Percentiles rank a stretch among this genome's conserved stretches.
phyloP scores from a whole-genome alignment of 1,140 invertebrate genomes.

The Heliconius hermathena region DNA sequence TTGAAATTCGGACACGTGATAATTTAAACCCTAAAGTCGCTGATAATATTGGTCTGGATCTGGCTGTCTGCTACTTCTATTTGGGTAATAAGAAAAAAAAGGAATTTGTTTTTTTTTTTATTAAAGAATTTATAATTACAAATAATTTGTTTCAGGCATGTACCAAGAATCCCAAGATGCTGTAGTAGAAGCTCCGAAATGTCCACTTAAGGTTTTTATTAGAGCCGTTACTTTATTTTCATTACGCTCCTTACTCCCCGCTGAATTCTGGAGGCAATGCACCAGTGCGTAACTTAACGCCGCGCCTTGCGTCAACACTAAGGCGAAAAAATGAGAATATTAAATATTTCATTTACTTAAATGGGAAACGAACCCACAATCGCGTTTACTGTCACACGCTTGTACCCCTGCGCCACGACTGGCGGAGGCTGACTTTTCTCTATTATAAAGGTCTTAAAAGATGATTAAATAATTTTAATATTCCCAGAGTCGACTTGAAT shows the following conservation, averaged over 20 bases:
- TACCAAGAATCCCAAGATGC: slow-evolving; percentile 86
- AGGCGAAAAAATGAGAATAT: too few species aligned
- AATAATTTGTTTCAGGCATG: slow-evolving; percentile 75
- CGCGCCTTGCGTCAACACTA: too few species aligned
- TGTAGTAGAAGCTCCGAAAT: slow-evolving; percentile 83
- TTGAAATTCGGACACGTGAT: slow-evolving; percentile 70
- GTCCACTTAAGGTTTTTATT: slow-evolving; percentile 83
- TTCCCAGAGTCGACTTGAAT: slow-evolving; percentile 87
- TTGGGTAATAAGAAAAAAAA: slow-evolving; percentile 85
- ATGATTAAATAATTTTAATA: neutral
- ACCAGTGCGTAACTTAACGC: too few species aligned
- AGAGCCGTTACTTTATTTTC: too few species aligned
- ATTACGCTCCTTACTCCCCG: too few species aligned
- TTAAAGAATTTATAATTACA: neutral
- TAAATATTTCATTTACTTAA: too few species aligned
- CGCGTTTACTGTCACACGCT: too few species aligned
- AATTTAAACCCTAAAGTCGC: slow-evolving; percentile 69
- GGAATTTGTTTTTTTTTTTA: neutral
- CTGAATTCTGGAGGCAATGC: too few species aligned
- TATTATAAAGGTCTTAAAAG: too few species aligned
- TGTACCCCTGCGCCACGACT: too few species aligned
- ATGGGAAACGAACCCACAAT: too few species aligned
- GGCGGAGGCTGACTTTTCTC: too few species aligned
- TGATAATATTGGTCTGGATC: slow-evolving; percentile 86
- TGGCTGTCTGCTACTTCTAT: slow-evolving; percentile 98